Evolutionary conservation across 2,797 vertebrate species (phyloP), one percentile per base, ranked within the genome.

Genomic region (Telmatherina bonti): DNA sequence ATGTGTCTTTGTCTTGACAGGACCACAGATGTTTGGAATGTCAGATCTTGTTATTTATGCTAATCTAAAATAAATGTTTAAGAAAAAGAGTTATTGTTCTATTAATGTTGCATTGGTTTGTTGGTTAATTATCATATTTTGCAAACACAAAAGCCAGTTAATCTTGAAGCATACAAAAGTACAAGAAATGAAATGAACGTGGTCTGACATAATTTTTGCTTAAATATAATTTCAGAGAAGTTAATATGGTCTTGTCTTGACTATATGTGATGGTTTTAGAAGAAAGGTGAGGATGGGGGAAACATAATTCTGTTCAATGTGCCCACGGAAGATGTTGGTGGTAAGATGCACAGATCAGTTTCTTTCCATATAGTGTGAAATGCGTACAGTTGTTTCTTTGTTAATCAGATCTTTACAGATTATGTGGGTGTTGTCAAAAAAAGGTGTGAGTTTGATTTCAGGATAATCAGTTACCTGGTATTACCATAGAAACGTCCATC

Each of bases 401-500:
- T 43, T 30, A 20, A 75, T 60, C 22, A 9, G 20, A 15, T n/a
- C 7, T 36, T 38, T 31, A 43, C 35, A 57, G 29, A 38, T 31
- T 68, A 67, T 58, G 66, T 59, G 67, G 67, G 36, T 63, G n/a
- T 29, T 55, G 43, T 74, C 22, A 62, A 66, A 84, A 73, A 0
- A 27, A 76, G 63, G 61, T 61, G 58, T 33, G 31, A 71, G 81
- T 76, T 77, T 52, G 69, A 74, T 72, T 76, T 83, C 66, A 64
- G 65, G 76, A 64, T 74, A 81, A 82, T 76, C 66, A 82, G 75
- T 83, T 78, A 82, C 81, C 61, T 72, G 61, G 65, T 60, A 72
- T 83, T 73, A 64, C 84, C 79, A 81, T 83, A 82, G 90, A 88
- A 86, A 87, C 83, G 74, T 58, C 56, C 72, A 24, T 74, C 67